Percentiles rank a stretch among this genome's conserved stretches.
phyloP scores from a whole-genome alignment of 2,113 vertebrate genomes.

The Xiphophorus couchianus region DNA sequence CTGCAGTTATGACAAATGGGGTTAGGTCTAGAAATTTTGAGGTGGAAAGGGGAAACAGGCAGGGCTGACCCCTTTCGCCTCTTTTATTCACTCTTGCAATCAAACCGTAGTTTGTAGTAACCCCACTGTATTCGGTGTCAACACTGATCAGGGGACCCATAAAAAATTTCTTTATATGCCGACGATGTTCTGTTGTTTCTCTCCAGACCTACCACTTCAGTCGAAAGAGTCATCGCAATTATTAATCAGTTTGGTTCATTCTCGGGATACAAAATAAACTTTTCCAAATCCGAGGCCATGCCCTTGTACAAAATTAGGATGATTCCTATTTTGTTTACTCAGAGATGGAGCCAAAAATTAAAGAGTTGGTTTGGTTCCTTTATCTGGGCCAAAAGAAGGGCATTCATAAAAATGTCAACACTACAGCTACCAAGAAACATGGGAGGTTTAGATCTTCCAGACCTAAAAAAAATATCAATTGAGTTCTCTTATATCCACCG shows the following conservation, averaged over 20 bases:
- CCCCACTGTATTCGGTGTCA: neutral
- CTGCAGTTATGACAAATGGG: neutral
- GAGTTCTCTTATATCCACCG: neutral
- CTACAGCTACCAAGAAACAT: neutral
- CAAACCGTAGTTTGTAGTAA: neutral
- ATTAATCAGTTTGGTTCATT: neutral
- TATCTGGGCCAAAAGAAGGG: no score
- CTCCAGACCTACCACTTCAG: neutral
- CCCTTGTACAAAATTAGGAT: neutral
- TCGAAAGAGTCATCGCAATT: neutral
- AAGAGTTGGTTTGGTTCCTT: no score
- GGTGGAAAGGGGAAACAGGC: neutral
- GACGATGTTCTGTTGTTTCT: neutral
- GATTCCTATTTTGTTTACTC: no score
- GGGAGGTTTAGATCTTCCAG: neutral
- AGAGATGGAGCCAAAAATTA: no score
- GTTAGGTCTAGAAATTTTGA: constrained; percentile 1
- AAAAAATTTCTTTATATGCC: neutral
- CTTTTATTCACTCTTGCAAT: no score
- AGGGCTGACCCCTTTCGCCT: no score
- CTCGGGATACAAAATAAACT: neutral
- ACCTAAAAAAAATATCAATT: constrained; percentile 6
- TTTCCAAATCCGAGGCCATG: neutral
- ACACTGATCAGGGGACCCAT: neutral
- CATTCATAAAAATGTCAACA: no score